Percentiles rank a stretch among this genome's conserved stretches.
Conservation (phyloP, 2,888 invertebrate species). For the Nomada fabriciana region DNA sequence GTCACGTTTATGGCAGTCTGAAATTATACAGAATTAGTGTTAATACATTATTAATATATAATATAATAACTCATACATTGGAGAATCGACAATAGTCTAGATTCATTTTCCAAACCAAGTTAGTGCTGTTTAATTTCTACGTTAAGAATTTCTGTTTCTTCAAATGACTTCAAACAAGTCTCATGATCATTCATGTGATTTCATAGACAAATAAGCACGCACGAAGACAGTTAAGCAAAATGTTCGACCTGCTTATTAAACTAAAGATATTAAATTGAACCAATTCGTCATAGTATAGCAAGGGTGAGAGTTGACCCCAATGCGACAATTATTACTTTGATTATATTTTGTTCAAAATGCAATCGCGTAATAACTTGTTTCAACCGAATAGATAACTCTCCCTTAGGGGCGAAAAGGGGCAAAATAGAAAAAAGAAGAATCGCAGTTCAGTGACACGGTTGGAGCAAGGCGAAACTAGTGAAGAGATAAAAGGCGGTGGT, state of each 20-base stretch:
- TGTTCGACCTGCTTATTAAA: neutral
- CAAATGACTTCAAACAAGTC: neutral
- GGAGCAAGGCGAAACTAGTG: constrained; percentile 17
- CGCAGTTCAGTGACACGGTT: constrained; percentile 14
- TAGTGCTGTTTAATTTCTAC: neutral
- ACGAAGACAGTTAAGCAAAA: constrained; percentile 26
- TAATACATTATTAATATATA: too few relatives aligned
- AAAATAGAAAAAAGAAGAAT: constrained; percentile 17
- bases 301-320: constrained; percentile 72
- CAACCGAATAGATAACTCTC: too few relatives aligned
- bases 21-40: too few relatives aligned
- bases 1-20: too few relatives aligned
- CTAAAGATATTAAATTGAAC: neutral
- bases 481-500: constrained; percentile 65
- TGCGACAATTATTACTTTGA: constrained; percentile 83
- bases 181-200: neutral
- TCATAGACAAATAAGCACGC: neutral
- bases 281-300: constrained; percentile 30
- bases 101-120: neutral
- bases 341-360: constrained; percentile 84
- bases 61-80: too few relatives aligned
- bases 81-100: too few relatives aligned
- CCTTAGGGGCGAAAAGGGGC: constrained; percentile 48
- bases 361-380: constrained; percentile 83
- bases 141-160: constrained; percentile 43